Base-by-base conservation (phyloP, 2,113 vertebrate genomes). In the Tor tambroides region DNA sequence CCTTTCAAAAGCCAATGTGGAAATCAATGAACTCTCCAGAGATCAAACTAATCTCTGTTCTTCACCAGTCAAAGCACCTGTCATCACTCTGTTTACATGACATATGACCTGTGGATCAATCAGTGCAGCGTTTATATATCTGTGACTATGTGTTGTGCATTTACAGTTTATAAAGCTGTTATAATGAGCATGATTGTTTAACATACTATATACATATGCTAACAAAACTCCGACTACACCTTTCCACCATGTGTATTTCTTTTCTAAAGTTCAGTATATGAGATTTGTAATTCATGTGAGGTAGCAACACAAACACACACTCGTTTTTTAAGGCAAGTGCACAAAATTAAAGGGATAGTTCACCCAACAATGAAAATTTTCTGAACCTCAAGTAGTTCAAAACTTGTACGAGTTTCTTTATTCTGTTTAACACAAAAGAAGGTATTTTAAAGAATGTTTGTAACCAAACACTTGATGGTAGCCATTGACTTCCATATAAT, bases 11-110 rank as follows among this genome's bases (percentile, higher is more conserved):
- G 9, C 56, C 28, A 4, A 43, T 17, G 11, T 41, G 38, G 79
- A 85, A 49, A 80, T 88, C 83, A 61, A 82, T 51, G 78, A 88
- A 61, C 32, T 46, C n/a, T 76, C 85, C 14, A 75, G 26, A 75
- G 67, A 74, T 86, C 78, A 81, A 23, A 43, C 35, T 72, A 86
- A 86, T 80, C 61, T 86, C 85, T 71, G 30, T 56, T 79, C 63
- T 59, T 38, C 75, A 69, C 14, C 3, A 11, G 78, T 80, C 78
- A 61, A 80, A 63, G 30, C 61, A 78, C 80, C 59, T 46, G 80
- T 49, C 43, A 83, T 69, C 80, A 15, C 41, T 49, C 80, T 51
- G 80, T 83, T 83, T 83, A 51, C 63, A 49, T 67, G 61, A 49
- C 80, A 67, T 69, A 51, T 51, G 43, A 51, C 80, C 63, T 81